These are phyloP conservation scores for Neomorphus geoffroyi DNA, from an alignment of 2,797 vertebrate genomes.

Conservation along the genomic window DNA sequence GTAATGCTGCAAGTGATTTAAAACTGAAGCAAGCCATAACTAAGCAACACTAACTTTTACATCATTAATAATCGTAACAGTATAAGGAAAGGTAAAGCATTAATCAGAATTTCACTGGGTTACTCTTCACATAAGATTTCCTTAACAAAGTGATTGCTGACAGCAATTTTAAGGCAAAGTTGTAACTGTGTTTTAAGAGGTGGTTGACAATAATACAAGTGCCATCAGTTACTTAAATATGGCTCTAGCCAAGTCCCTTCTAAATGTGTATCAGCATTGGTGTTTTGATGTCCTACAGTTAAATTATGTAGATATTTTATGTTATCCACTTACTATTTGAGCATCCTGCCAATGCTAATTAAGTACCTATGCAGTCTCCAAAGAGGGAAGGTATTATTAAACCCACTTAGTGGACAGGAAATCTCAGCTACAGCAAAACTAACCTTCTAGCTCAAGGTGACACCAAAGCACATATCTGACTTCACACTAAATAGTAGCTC, in stretches of 20 bases:
- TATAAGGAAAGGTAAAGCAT: not conserved
- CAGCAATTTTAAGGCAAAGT: not conserved
- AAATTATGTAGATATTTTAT: not conserved
- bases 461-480: not conserved
- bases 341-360: not conserved
- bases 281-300: not conserved
- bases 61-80: not conserved
- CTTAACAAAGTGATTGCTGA: not conserved
- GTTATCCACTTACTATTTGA: not conserved
- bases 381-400: not conserved
- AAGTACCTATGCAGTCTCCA: not conserved
- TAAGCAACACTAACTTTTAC: conserved; percentile 8
- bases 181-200: not conserved
- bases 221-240: not conserved
- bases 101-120: not conserved
- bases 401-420: not conserved
- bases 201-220: not conserved
- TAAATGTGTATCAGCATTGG: not conserved
- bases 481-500: not conserved
- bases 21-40: conserved; percentile 35
- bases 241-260: not conserved
- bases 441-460: not conserved
- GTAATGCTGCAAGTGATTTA: not conserved
- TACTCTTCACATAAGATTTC: not conserved
- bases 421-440: not conserved